Evolutionary conservation across 1,140 invertebrate species (phyloP).

Genomic region (Dufourea novaeangliae): DNA sequence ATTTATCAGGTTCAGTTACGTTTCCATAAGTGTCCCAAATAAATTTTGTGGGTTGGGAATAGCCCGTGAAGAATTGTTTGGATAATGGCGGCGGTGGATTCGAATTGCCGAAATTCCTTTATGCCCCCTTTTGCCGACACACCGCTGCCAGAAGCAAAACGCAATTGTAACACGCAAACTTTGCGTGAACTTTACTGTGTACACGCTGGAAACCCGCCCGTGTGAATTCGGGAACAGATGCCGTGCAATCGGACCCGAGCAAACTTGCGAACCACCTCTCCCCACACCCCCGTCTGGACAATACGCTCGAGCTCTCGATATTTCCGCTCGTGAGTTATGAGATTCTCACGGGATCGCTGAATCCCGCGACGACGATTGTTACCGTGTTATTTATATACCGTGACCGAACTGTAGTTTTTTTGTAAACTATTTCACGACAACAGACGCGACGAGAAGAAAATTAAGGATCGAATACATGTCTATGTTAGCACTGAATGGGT

Average conservation of each 20-base stretch:
- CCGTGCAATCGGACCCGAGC: slow-evolving; percentile 4
- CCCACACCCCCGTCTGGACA: not conserved
- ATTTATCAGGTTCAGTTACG: too few relatives aligned
- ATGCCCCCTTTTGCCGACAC: too few relatives aligned
- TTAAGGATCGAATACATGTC: too few relatives aligned
- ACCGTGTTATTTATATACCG: not conserved
- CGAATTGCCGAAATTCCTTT: too few relatives aligned
- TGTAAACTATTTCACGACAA: too few relatives aligned
- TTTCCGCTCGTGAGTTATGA: not conserved
- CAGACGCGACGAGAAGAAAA: too few relatives aligned
- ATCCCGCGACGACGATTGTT: not conserved
- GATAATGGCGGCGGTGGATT: too few relatives aligned
- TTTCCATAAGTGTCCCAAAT: too few relatives aligned
- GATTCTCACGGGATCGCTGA: not conserved
- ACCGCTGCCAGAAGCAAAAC: not conserved
- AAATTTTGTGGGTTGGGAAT: too few relatives aligned
- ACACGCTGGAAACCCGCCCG: slow-evolving; percentile 15
- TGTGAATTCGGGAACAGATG: slow-evolving; percentile 16
- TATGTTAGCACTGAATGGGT: too few relatives aligned
- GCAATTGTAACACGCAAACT: slow-evolving; percentile 11
- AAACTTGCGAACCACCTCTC: slow-evolving; percentile 6
- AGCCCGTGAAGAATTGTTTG: too few relatives aligned
- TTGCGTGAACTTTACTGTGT: slow-evolving; percentile 6
- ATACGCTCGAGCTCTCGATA: not conserved
- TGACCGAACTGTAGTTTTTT: not conserved